Evolutionary conservation across 2,888 invertebrate species (phyloP), one percentile per base, ranked within the genome.

Genomic region (Drosophila buzzatii): DNA sequence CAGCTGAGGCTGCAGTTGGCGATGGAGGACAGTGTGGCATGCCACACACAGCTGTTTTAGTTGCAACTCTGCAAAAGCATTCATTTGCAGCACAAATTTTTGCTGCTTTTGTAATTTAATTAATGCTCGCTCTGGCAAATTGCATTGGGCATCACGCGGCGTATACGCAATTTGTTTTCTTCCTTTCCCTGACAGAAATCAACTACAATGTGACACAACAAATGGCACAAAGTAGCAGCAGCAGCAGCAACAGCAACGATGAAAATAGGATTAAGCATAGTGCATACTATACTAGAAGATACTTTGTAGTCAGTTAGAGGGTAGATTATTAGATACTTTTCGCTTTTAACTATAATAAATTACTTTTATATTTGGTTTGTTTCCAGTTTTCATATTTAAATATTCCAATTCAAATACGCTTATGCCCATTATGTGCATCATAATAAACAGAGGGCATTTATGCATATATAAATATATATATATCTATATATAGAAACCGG

Each of bases 101-200:
- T 39, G 53, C 35, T 39, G 78, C 68, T 65, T 62, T 73, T 53
- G 77, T 82, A 84, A 84, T 84, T 86, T 76, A 84, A 84, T 84
- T 84, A 86, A 84, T 84, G 79, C 75, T 33, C 57, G 47, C 41
- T 37, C 66, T 76, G 65, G 63, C 63, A 77, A 77, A 66, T 67
- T 72, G 69, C 81, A 81, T 74, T 76, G 66, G 61, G 53, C 70
- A 20, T 69, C 81, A 71, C 79, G 37, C 70, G 65, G 72, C 81
- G 79, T 79, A 73, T 81, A 81, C 86, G 86, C 84, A 75, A 76
- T 81, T 81, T 83, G 57, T 82, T 51, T 59, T 69, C 49, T 33
- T 18, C 23, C 23, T 4, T 35, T n/a, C 33, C 16, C 23, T 14
- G 56, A 42, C 56, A 58, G 55, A 63, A 61, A 45, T 31, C 55